These are phyloP conservation scores for Osmoderma eremita DNA, from an alignment of 2,888 invertebrate species.

Conservation along the genomic window DNA sequence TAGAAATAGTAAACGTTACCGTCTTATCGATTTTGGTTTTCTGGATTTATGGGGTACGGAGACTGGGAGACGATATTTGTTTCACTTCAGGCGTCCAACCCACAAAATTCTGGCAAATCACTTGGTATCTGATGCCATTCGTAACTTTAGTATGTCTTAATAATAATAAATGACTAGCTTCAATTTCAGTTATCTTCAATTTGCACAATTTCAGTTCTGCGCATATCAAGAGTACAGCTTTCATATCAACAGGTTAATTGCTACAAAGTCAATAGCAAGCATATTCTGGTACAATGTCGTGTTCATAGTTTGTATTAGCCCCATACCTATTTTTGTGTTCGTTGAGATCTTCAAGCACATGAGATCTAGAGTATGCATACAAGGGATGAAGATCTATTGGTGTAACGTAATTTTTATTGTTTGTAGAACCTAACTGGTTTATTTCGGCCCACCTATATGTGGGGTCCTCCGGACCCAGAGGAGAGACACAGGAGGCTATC, in stretches of 20 bases:
- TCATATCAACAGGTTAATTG: background rate
- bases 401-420: background rate
- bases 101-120: constrained; percentile 47
- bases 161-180: background rate
- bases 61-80: constrained; percentile 46
- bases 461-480: constrained; percentile 47
- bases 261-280: background rate
- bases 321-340: constrained; percentile 33
- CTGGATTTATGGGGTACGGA: constrained; percentile 45
- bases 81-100: constrained; percentile 45
- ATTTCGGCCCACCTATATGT: constrained; percentile 44
- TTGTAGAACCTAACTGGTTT: constrained; percentile 42
- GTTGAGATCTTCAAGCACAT: constrained; percentile 40
- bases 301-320: constrained; percentile 9
- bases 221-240: constrained; percentile 15
- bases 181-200: background rate
- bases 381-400: background rate
- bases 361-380: constrained; percentile 19
- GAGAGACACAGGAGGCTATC: constrained; percentile 42
- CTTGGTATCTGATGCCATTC: constrained; percentile 44
- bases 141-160: constrained; percentile 26
- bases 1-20: constrained; percentile 31
- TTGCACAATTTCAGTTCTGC: background rate
- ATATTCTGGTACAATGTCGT: background rate
- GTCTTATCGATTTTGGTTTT: constrained; percentile 36